phyloP scores from a whole-genome alignment of 1,140 invertebrate genomes.

The Aphidius ervi region DNA sequence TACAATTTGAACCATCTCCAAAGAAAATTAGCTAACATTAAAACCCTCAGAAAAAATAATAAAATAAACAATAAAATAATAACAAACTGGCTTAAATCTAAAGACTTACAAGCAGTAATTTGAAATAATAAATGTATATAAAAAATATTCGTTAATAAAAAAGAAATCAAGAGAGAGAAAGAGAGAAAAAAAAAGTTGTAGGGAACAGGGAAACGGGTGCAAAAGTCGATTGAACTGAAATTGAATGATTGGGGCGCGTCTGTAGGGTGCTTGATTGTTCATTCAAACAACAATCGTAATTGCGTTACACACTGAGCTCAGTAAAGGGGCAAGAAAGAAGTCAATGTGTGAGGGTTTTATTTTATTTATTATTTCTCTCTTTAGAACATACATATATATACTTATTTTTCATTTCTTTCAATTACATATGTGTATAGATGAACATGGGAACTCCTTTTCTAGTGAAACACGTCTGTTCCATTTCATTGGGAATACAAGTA shows the following conservation, averaged over 20 bases:
- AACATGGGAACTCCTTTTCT: constrained; percentile 12
- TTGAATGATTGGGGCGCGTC: constrained; percentile 53
- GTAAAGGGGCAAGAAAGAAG: constrained; percentile 7
- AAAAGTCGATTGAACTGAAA: constrained; percentile 54
- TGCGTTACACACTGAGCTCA: constrained; percentile 46
- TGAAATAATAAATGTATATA: constrained; percentile 17
- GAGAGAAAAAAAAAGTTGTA: constrained; percentile 6
- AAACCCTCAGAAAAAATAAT: no score
- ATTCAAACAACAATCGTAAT: constrained; percentile 57
- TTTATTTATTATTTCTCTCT: not conserved
- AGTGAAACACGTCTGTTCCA: constrained; percentile 3
- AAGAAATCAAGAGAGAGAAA: constrained; percentile 3
- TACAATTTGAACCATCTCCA: no score
- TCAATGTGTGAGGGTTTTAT: constrained; percentile 19
- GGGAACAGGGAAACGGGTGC: constrained; percentile 7
- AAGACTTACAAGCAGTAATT: no score
- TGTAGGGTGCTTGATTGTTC: constrained; percentile 56
- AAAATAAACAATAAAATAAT: no score
- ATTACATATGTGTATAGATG: not conserved
- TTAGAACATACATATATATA: not conserved
- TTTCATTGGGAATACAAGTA: not conserved
- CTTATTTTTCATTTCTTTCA: constrained; percentile 12
- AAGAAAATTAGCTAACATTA: no score
- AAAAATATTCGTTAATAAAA: constrained; percentile 13
- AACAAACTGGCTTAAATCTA: no score